Evolutionary conservation across 2,888 invertebrate genomes (phyloP), one percentile per base, ranked within the genome.

Genomic region (Allophyes oxyacanthae): DNA sequence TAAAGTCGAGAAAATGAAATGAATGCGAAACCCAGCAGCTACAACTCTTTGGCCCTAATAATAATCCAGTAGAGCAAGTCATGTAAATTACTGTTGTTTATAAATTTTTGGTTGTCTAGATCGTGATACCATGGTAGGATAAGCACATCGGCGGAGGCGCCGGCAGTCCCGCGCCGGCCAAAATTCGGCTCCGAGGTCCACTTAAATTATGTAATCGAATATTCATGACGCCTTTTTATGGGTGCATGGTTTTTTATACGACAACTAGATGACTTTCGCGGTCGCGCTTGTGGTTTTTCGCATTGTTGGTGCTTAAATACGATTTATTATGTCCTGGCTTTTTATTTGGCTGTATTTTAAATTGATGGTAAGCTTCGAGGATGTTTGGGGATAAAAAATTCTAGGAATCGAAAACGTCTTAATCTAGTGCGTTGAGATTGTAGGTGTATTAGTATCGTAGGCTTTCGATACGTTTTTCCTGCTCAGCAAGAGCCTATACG

Each of bases 201-300:
- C 79, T 85, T 88, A 84, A 87, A 86, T 91, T 90, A 91, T 88
- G 85, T 89, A 90, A 91, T 88, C 84, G 84, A 84, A 87, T 89
- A 89, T 88, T 84, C 84, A 85, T 81, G 81, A 84, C 74, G 70
- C 68, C 69, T 83, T 83, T 83, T 83, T 69, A 70, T 82, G 65
- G 79, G 72, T 83, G 81, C 83, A 84, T 72, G 78, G 75, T 70
- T 80, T 81, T 84, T 84, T 75, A 67, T 71, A 70, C 49, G 53
- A 48, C 61, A 58, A 74, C 77, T 79, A 81, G 78, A 66, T 65
- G 44, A 68, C 58, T 65, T 74, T 56, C 68, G 61, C 66, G 72
- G 57, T 45, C 59, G 53, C 52, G 54, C 51, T 45, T 56, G 69
- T 14, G 53, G 44, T 53, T 76, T n/a, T 62, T 46, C 25, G 28